These are phyloP conservation scores for Drosophila obscura DNA, from an alignment of 1,140 invertebrate genomes.

Conservation along the genomic window DNA sequence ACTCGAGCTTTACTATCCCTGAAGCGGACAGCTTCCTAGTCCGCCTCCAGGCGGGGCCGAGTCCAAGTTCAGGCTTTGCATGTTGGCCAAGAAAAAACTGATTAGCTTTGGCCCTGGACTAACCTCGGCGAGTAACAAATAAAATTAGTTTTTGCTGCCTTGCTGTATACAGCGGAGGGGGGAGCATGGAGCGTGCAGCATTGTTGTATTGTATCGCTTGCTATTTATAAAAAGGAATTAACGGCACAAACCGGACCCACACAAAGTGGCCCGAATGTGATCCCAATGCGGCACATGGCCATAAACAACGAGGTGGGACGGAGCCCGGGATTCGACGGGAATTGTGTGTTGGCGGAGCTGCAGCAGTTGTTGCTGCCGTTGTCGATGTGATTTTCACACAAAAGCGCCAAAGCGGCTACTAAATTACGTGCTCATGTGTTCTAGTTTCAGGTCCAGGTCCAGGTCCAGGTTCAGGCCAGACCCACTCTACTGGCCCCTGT, in stretches of 20 bases:
- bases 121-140: conserved; percentile 50
- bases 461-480: conserved; percentile 9
- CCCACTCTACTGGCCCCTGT: background rate
- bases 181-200: conserved; percentile 1
- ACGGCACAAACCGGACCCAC: conserved; percentile 78
- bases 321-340: background rate
- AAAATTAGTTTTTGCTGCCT: conserved; percentile 51
- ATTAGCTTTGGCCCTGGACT: conserved; percentile 63
- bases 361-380: conserved; percentile 24
- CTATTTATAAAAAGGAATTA: conserved; percentile 83
- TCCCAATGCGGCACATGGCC: conserved; percentile 73
- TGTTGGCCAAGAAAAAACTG: conserved; percentile 51
- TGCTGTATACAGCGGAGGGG: background rate
- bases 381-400: conserved; percentile 80
- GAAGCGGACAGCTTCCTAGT: background rate
- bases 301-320: conserved; percentile 60
- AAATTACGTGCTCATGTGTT: conserved; percentile 82
- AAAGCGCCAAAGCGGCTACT: conserved; percentile 79
- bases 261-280: conserved; percentile 64
- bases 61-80: conserved; percentile 45
- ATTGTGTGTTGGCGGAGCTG: conserved; percentile 24
- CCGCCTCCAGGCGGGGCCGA: conserved; percentile 7
- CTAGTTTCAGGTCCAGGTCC: conserved; percentile 60
- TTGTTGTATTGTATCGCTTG: conserved; percentile 57
- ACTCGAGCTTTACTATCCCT: conserved; percentile 6